These are phyloP conservation scores for Avahi laniger DNA, from an alignment of 2,797 vertebrate genomes.

Conservation along the genomic window DNA sequence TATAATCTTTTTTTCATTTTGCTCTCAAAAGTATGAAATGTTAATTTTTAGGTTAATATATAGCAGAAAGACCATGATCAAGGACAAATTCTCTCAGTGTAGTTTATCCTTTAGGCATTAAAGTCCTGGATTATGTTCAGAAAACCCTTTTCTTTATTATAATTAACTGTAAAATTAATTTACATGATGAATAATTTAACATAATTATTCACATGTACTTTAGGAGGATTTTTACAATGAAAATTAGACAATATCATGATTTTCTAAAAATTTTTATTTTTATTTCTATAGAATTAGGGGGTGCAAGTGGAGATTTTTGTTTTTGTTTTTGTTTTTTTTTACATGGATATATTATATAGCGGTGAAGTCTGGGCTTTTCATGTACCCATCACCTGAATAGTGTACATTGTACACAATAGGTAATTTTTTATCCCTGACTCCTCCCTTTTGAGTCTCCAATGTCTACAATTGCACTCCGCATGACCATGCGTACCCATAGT, in stretches of 20 bases:
- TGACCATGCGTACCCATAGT: background rate
- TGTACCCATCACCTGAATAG: background rate
- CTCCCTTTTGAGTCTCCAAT: background rate
- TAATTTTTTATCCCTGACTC: background rate
- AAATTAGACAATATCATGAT: constrained; percentile 44
- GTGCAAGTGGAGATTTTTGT: background rate
- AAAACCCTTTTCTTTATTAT: constrained; percentile 51
- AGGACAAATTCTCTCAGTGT: constrained; percentile 54
- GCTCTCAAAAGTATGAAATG: constrained; percentile 33
- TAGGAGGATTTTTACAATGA: constrained; percentile 56
- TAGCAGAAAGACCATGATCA: background rate
- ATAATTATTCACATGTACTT: constrained; percentile 58
- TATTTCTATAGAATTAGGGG: background rate
- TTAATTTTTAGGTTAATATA: constrained; percentile 51
- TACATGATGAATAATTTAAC: constrained; percentile 69
- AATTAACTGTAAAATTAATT: constrained; percentile 74
- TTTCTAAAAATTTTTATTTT: background rate
- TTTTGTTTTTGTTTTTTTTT: background rate
- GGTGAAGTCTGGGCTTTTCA: background rate
- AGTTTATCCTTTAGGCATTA: constrained; percentile 56
- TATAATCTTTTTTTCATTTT: constrained; percentile 20
- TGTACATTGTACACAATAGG: background rate
- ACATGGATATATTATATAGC: background rate
- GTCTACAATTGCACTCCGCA: background rate
- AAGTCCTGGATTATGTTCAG: background rate